Evolutionary conservation across 2,113 vertebrate species (phyloP).

Genomic region (Salminus brasiliensis): DNA sequence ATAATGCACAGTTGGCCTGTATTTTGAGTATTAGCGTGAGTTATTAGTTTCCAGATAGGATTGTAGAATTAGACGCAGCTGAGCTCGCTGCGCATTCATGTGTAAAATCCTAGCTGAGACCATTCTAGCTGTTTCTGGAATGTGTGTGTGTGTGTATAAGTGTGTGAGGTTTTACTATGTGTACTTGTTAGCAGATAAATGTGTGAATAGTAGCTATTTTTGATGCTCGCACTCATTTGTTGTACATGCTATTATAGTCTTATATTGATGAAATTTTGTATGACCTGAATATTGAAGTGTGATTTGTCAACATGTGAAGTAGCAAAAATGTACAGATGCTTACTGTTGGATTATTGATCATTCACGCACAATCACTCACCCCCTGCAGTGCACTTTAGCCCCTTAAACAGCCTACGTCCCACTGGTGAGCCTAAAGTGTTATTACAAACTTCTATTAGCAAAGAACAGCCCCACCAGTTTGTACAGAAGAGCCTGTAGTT

Average conservation of each 20-base stretch:
- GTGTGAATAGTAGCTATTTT: not conserved
- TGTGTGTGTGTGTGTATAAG: not conserved
- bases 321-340: not conserved
- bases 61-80: not conserved
- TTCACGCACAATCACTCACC: not conserved
- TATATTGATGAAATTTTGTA: not conserved
- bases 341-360: not conserved
- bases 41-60: not conserved
- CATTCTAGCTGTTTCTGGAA: not conserved
- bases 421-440: too few species aligned
- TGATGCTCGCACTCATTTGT: not conserved
- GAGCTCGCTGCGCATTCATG: not conserved
- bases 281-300: not conserved
- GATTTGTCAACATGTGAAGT: not conserved
- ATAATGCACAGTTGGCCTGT: not conserved
- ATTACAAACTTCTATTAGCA: too few species aligned
- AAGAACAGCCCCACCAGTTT: too few species aligned
- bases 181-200: not conserved
- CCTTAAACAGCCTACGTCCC: too few species aligned
- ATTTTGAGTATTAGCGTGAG: not conserved
- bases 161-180: slow-evolving; percentile 4
- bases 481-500: too few species aligned
- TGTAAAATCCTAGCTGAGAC: not conserved
- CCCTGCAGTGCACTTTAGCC: too few species aligned
- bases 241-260: not conserved